Percentiles rank a stretch among this genome's conserved stretches.
These are phyloP conservation scores for Kryphioiulus occultus DNA, from an alignment of 2,888 invertebrate species.

Conservation along the genomic window DNA sequence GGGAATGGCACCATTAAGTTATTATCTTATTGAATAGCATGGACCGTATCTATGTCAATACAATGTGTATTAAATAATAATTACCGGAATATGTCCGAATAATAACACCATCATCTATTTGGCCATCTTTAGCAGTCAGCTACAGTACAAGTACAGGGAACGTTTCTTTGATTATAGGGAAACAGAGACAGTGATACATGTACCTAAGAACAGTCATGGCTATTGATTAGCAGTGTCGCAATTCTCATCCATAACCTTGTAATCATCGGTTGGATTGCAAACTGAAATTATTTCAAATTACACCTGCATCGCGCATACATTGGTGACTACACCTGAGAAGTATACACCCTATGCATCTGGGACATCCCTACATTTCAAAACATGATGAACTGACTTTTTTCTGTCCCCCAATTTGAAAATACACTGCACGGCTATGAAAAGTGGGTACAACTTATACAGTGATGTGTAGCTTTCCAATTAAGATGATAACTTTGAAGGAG, in stretches of 20 bases:
- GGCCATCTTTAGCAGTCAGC: neutral
- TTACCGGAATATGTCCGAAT: neutral
- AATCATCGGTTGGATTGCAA: neutral
- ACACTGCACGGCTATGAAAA: too few relatives aligned
- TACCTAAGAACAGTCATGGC: neutral
- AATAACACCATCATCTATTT: neutral
- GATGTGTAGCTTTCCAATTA: too few relatives aligned
- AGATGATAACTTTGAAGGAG: too few relatives aligned
- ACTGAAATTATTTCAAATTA: neutral
- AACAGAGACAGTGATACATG: neutral
- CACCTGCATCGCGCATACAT: too few relatives aligned
- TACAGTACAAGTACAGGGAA: neutral
- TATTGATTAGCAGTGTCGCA: neutral
- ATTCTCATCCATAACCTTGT: neutral
- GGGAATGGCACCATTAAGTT: neutral
- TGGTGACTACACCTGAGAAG: too few relatives aligned
- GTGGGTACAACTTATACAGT: too few relatives aligned
- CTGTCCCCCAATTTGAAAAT: too few relatives aligned
- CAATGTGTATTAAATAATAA: slow-evolving; percentile 28
- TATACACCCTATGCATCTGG: too few relatives aligned
- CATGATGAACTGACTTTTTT: too few relatives aligned
- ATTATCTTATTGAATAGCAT: slow-evolving; percentile 8
- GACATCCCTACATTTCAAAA: too few relatives aligned
- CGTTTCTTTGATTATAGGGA: neutral
- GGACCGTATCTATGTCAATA: neutral